These are phyloP conservation scores for Plagodis dolabraria DNA, from an alignment of 2,888 invertebrate genomes.

Conservation along the genomic window DNA sequence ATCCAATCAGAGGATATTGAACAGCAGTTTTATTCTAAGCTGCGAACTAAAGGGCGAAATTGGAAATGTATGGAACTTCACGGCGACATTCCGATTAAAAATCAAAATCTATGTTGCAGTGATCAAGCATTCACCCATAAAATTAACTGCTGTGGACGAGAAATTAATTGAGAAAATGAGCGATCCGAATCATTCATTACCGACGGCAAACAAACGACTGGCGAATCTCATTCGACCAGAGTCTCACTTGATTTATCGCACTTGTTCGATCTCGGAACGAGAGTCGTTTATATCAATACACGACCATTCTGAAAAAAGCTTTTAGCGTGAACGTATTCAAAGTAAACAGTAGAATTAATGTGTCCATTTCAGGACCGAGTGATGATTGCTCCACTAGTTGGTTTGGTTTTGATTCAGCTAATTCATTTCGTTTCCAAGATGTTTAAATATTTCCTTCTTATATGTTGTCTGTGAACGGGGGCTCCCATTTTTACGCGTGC, in stretches of 20 bases:
- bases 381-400: conserved; percentile 24
- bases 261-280: conserved; percentile 62
- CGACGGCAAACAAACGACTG: conserved; percentile 53
- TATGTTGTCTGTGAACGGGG: too few species aligned
- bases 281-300: conserved; percentile 78
- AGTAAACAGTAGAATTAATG: conserved; percentile 56
- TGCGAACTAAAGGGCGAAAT: too few species aligned
- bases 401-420: conserved; percentile 31
- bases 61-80: too few species aligned
- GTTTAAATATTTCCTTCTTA: background rate
- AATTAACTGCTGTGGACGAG: conserved; percentile 9
- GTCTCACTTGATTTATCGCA: conserved; percentile 68
- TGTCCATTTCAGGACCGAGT: conserved; percentile 43
- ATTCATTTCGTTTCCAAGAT: conserved; percentile 16
- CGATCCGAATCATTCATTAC: conserved; percentile 55
- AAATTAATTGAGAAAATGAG: conserved; percentile 56
- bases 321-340: conserved; percentile 69
- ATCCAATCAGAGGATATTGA: too few species aligned
- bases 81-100: too few species aligned
- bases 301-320: conserved; percentile 68
- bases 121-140: too few species aligned
- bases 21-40: too few species aligned
- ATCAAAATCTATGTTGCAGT: too few species aligned
- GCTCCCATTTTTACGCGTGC: too few species aligned
- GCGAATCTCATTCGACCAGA: conserved; percentile 51